These are phyloP conservation scores for Eumaeus atala DNA, from an alignment of 1,140 invertebrate genomes.

Conservation along the genomic window DNA sequence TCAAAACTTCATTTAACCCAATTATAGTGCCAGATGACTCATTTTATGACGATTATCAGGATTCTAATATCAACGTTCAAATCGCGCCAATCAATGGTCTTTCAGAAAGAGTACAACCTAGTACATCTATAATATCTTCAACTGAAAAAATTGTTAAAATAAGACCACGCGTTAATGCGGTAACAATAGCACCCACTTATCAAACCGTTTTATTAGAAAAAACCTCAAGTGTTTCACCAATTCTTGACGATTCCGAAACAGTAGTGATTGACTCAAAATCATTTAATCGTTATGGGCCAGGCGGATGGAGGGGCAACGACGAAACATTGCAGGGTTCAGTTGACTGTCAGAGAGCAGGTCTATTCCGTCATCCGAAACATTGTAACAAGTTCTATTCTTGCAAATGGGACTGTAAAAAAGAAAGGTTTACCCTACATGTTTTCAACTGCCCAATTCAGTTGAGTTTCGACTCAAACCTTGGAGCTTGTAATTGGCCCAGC, in stretches of 20 bases:
- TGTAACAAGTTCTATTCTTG: conserved; percentile 92
- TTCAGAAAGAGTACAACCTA: conserved; percentile 42
- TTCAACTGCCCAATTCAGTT: conserved; percentile 89
- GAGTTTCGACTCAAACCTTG: conserved; percentile 83
- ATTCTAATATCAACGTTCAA: conserved; percentile 40
- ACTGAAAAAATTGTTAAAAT: conserved; percentile 48
- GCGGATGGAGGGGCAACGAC: conserved; percentile 71
- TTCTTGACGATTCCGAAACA: conserved; percentile 26
- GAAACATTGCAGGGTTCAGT: conserved; percentile 77
- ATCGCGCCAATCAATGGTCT: conserved; percentile 34
- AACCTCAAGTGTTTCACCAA: conserved; percentile 34
- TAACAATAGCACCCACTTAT: conserved; percentile 65
- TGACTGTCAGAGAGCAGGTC: conserved; percentile 84
- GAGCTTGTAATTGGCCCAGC: conserved; percentile 89
- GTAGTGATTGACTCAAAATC: conserved; percentile 42
- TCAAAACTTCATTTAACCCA: conserved; percentile 64
- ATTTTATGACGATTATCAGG: conserved; percentile 61
- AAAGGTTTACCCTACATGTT: conserved; percentile 84
- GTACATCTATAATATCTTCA: conserved; percentile 42
- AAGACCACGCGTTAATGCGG: conserved; percentile 51
- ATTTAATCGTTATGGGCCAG: conserved; percentile 75
- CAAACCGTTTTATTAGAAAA: conserved; percentile 59
- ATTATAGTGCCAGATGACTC: conserved; percentile 70
- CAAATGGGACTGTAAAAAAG: conserved; percentile 87
- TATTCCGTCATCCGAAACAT: conserved; percentile 87